These are phyloP conservation scores for Odobenus rosmarus DNA, from an alignment of 2,113 vertebrate genomes.

Conservation along the genomic window DNA sequence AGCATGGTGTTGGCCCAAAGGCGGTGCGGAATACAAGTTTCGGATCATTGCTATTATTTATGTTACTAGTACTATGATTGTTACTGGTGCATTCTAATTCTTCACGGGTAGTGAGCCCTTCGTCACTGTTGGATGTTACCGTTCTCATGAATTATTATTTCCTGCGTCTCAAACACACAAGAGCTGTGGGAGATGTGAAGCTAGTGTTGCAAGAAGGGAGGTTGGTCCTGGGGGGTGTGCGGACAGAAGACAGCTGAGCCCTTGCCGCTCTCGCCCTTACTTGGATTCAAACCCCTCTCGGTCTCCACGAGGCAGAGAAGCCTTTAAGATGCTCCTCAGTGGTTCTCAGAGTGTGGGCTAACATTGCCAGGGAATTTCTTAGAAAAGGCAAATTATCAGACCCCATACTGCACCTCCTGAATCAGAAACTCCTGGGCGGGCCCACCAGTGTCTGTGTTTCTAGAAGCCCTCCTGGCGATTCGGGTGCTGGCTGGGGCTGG, in stretches of 20 bases:
- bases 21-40: fast-evolving
- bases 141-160: neutral
- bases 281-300: neutral
- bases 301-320: neutral
- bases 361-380: neutral
- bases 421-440: too few relatives aligned
- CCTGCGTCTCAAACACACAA: neutral
- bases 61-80: fast-evolving
- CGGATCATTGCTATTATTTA: fast-evolving
- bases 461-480: neutral
- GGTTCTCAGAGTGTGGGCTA: neutral
- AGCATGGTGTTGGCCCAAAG: neutral
- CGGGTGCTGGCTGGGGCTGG: neutral
- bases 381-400: neutral
- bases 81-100: neutral
- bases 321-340: fast-evolving
- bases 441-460: neutral
- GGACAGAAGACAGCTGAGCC: neutral
- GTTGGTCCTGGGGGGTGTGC: neutral
- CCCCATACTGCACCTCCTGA: neutral
- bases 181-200: neutral
- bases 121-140: fast-evolving
- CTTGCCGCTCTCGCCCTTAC: neutral
- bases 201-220: neutral
- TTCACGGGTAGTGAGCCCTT: neutral